These are phyloP conservation scores for Lepus americanus DNA, from an alignment of 2,113 vertebrate species.

Conservation along the genomic window DNA sequence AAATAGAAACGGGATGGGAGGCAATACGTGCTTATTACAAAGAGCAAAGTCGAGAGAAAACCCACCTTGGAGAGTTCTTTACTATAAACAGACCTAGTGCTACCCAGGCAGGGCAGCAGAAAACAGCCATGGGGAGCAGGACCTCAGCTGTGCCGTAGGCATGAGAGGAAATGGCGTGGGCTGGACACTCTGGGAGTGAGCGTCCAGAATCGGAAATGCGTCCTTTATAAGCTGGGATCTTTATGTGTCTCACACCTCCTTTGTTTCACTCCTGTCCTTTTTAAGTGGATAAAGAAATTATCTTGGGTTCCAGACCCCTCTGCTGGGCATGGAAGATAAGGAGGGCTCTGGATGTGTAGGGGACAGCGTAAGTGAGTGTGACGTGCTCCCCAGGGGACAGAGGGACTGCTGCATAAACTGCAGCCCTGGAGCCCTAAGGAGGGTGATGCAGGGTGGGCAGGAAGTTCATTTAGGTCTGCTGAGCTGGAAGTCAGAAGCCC, in stretches of 20 bases:
- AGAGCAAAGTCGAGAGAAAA: not conserved
- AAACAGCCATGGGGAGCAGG: not conserved
- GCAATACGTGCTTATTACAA: not conserved
- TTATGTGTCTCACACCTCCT: not conserved
- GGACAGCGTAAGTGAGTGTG: not conserved
- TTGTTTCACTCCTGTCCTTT: not conserved
- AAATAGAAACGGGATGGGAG: not conserved
- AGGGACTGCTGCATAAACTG: accelerated
- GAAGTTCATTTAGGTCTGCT: too few relatives aligned
- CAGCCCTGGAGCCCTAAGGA: not conserved
- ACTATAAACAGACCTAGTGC: not conserved
- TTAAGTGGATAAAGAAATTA: not conserved
- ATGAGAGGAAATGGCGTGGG: not conserved
- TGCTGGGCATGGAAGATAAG: not conserved
- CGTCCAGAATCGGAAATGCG: not conserved
- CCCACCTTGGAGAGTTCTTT: not conserved
- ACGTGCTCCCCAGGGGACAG: not conserved
- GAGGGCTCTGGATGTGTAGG: not conserved
- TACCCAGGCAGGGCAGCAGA: not conserved
- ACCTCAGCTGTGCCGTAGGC: accelerated
- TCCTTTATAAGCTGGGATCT: not conserved
- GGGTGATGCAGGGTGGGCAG: not conserved
- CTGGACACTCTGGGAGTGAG: not conserved
- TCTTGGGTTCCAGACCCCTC: not conserved
- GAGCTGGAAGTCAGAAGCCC: too few relatives aligned